Percentiles rank a stretch among this genome's conserved stretches.
These are phyloP conservation scores for Drosophila bunnanda DNA, from an alignment of 2,888 invertebrate species.

Conservation along the genomic window DNA sequence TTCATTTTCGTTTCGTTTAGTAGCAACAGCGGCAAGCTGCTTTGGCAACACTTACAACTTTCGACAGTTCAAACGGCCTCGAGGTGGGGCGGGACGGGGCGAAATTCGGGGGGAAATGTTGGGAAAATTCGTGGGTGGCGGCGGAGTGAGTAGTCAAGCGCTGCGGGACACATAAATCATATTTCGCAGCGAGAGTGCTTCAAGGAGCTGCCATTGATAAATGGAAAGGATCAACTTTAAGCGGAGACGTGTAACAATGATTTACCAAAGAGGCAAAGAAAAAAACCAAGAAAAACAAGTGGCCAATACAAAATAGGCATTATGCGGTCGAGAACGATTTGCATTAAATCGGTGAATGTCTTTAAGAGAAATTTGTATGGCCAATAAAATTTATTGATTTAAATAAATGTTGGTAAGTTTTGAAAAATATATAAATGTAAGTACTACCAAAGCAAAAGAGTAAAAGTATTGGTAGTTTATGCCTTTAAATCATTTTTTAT, in stretches of 20 bases:
- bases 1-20: slow-evolving; percentile 55
- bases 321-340: slow-evolving; percentile 10
- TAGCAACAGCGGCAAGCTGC: slow-evolving; percentile 69
- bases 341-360: background rate
- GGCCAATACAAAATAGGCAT: slow-evolving; percentile 20
- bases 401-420: background rate
- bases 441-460: background rate
- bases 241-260: slow-evolving; percentile 32
- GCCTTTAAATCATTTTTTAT: background rate
- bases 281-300: slow-evolving; percentile 5
- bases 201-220: slow-evolving; percentile 61
- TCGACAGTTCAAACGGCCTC: slow-evolving; percentile 78
- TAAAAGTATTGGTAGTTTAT: background rate
- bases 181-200: slow-evolving; percentile 62
- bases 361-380: background rate
- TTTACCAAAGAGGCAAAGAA: slow-evolving; percentile 24
- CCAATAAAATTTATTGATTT: background rate
- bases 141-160: slow-evolving; percentile 42
- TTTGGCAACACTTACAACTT: slow-evolving; percentile 77
- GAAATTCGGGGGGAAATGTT: slow-evolving; percentile 24
- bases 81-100: background rate
- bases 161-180: slow-evolving; percentile 74
- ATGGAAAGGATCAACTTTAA: slow-evolving; percentile 55
- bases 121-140: slow-evolving; percentile 13
- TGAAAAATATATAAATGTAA: background rate